Percentiles rank a stretch among this genome's conserved stretches.
Evolutionary conservation across 2,113 vertebrate species (phyloP).

Genomic region (Falcunculus frontatus): DNA sequence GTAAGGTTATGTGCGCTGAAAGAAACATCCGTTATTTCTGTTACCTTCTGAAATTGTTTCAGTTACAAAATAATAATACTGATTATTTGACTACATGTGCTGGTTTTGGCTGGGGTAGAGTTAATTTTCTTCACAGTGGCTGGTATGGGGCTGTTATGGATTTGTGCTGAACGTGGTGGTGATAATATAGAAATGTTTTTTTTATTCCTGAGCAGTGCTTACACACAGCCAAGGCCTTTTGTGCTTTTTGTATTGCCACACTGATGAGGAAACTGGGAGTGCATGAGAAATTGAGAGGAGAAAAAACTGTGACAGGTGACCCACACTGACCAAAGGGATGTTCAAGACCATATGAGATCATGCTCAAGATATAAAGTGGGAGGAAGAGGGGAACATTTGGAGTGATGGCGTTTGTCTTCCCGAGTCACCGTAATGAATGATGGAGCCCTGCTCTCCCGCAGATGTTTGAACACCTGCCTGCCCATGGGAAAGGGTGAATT

Average conservation of each 20-base stretch:
- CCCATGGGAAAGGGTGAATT: not conserved
- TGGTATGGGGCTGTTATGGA: not conserved
- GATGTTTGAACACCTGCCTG: not conserved
- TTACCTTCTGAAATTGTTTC: not conserved
- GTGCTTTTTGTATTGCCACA: not conserved
- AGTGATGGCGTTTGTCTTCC: not conserved
- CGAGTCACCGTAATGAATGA: not conserved
- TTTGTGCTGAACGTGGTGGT: not conserved
- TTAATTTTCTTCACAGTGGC: not conserved
- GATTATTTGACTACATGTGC: not conserved
- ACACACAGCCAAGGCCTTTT: not conserved
- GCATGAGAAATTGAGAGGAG: not conserved
- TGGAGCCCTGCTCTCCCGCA: not conserved
- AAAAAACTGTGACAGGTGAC: fast-evolving
- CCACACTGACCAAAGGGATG: not conserved
- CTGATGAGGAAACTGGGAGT: not conserved
- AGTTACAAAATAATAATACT: not conserved
- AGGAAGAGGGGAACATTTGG: not conserved
- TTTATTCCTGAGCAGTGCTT: not conserved
- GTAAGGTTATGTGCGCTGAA: not conserved
- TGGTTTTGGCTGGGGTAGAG: not conserved
- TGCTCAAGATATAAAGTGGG: not conserved
- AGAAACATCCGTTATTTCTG: not conserved
- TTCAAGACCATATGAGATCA: not conserved
- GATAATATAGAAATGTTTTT: not conserved